phyloP scores from a whole-genome alignment of 2,888 invertebrate genomes.

The Drosophila quinaria region DNA sequence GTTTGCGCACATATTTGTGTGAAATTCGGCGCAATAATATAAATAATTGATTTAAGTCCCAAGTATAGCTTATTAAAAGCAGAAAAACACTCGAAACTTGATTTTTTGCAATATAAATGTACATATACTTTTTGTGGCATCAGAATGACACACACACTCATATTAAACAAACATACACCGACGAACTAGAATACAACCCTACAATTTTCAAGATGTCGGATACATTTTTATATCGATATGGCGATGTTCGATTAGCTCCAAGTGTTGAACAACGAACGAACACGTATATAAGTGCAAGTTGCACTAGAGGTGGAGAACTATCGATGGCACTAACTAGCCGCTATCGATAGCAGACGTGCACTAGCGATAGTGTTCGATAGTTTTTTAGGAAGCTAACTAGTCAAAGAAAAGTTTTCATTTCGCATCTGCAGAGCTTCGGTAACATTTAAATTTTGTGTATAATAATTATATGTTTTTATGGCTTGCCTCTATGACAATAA shows the following conservation, averaged over 20 bases:
- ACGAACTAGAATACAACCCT: conserved; percentile 41
- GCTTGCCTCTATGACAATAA: too few relatives aligned
- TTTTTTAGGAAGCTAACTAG: too few relatives aligned
- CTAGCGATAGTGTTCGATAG: too few relatives aligned
- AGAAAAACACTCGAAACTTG: conserved; percentile 7
- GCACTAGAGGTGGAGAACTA: too few relatives aligned
- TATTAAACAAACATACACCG: conserved; percentile 41
- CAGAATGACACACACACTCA: conserved; percentile 23
- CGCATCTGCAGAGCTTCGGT: too few relatives aligned
- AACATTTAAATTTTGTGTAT: too few relatives aligned
- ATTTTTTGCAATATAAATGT: conserved; percentile 36
- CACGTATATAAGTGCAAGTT: too few relatives aligned
- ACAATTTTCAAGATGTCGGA: conserved; percentile 37
- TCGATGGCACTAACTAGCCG: too few relatives aligned
- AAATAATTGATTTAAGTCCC: background rate
- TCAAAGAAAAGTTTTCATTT: too few relatives aligned
- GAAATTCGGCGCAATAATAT: background rate
- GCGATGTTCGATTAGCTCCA: background rate
- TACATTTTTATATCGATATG: too few relatives aligned
- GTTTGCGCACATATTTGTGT: background rate
- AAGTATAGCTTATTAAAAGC: conserved; percentile 2
- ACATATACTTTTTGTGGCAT: conserved; percentile 32
- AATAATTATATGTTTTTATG: too few relatives aligned
- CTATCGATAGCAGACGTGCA: too few relatives aligned
- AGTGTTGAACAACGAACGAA: conserved; percentile 3